phyloP scores from a whole-genome alignment of 2,888 invertebrate species.

The Psylliodes chrysocephalus region DNA sequence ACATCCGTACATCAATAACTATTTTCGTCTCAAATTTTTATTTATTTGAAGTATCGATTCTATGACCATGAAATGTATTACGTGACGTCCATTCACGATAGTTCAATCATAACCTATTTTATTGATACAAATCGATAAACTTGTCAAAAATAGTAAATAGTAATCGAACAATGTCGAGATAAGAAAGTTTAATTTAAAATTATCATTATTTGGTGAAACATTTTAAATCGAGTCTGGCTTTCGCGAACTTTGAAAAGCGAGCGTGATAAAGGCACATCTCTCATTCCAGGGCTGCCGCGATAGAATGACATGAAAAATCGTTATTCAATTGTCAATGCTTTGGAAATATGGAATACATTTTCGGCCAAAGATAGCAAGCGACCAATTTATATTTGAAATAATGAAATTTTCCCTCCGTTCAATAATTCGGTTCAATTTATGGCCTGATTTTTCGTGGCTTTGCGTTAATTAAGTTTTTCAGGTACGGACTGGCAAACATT shows the following conservation, averaged over 20 bases:
- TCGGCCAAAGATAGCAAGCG: conserved; percentile 39
- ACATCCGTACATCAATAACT: no score
- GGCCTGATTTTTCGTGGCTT: conserved; percentile 32
- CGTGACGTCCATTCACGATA: conserved; percentile 7
- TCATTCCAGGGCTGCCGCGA: conserved; percentile 31
- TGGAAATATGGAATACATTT: conserved; percentile 42
- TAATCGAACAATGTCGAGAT: conserved; percentile 30
- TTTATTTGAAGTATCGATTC: not conserved
- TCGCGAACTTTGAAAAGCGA: conserved; percentile 41
- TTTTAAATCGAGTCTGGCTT: conserved; percentile 50
- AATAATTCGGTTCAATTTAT: conserved; percentile 29
- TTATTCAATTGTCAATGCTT: conserved; percentile 49
- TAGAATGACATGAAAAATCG: conserved; percentile 51
- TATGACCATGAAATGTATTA: not conserved
- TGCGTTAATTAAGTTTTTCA: conserved; percentile 30
- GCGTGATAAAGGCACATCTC: conserved; percentile 52
- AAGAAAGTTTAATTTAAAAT: conserved; percentile 42
- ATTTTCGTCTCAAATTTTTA: not conserved
- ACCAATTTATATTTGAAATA: conserved; percentile 39
- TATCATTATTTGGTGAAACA: conserved; percentile 46
- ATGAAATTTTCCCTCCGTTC: conserved; percentile 39
- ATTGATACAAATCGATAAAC: conserved; percentile 10
- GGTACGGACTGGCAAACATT: conserved; percentile 1
- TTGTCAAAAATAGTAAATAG: conserved; percentile 17
- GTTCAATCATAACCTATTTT: conserved; percentile 10